phyloP scores from a whole-genome alignment of 35 echinoderm and acorn worm genomes.

The Holothuria glaberrima region DNA sequence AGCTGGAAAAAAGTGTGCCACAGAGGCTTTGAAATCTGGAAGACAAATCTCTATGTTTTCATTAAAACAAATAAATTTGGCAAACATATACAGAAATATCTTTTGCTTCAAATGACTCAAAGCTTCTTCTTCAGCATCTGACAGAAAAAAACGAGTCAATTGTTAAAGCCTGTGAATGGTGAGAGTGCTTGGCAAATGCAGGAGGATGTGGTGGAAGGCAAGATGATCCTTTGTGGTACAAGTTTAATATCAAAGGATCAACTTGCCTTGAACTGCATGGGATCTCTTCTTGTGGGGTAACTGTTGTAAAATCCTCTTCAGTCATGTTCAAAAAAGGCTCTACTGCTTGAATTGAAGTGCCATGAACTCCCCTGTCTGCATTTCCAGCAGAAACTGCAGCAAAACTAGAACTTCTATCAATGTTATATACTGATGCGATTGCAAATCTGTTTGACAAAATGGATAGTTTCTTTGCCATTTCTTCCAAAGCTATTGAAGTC shows the following conservation, averaged over 20 bases:
- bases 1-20: too few relatives aligned
- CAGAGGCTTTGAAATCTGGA: conserved; percentile 44
- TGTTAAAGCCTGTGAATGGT: neutral
- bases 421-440: conserved; percentile 20
- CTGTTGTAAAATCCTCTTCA: neutral
- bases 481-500: conserved; percentile 12
- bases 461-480: conserved; percentile 16
- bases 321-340: neutral
- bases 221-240: conserved; percentile 35
- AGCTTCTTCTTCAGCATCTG: neutral
- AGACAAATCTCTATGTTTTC: conserved; percentile 9
- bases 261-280: neutral
- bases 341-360: conserved; percentile 54
- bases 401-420: conserved; percentile 43
- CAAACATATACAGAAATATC: conserved; percentile 52
- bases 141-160: conserved; percentile 37
- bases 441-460: conserved; percentile 16
- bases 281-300: too few relatives aligned
- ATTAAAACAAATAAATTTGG: conserved; percentile 13
- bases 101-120: neutral
- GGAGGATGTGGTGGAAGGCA: neutral
- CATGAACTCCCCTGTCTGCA: conserved; percentile 12
- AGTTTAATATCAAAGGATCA: neutral
- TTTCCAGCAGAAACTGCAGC: conserved; percentile 2
- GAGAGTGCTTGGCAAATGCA: too few relatives aligned